Base-by-base conservation (phyloP, 2,888 invertebrate species). In the Drosophila rubida region DNA sequence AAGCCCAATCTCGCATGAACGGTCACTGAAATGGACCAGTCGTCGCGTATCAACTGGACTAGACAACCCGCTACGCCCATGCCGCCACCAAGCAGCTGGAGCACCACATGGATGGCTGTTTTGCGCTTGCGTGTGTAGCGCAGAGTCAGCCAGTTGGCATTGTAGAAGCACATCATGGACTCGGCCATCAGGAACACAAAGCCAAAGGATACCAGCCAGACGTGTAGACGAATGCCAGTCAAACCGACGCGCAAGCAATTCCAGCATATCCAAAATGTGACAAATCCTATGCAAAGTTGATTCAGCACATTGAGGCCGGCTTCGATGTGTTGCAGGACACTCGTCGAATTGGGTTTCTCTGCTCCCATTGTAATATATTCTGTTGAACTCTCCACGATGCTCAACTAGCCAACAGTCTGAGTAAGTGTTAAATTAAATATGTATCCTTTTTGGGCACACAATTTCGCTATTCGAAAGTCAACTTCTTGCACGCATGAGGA, bases 151-250 rank as follows among this genome's bases (percentile, higher is more conserved):
- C 80, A 75, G 61, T 90, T 91, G 48, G 80, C 82, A 19, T 83
- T 86, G 62, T 90, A 91, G 60, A 90, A 89, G 48, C 87, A 85
- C 89, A 91, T 89, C 59, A 89, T 81, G 9, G 69, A 90, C 50
- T 91, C 90, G 30, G 91, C 91, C 91, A 91, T 91, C 0, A 91
- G 80, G 9, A 90, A 80, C 0, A 65, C 69, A 35, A 87, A 91
- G 16, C 91, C 91, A 6, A 90, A 74, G 22, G 90, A 84, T 4
- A 67, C 82, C 13, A 91, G 76, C 89, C 90, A 91, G 13, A 84
- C 86, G 35, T 91, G 91, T 8, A 91, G 49, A 0, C 80, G 73
- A 9, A 90, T 89, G 0, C 79, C 82, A 3, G 55, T 25, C 5
- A 90, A 73, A 9, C 71, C 78, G 2, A 68, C 35, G 0, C 87